Evolutionary conservation across 2,797 vertebrate genomes (phyloP).

Genomic region (Bovichtus diacanthus): DNA sequence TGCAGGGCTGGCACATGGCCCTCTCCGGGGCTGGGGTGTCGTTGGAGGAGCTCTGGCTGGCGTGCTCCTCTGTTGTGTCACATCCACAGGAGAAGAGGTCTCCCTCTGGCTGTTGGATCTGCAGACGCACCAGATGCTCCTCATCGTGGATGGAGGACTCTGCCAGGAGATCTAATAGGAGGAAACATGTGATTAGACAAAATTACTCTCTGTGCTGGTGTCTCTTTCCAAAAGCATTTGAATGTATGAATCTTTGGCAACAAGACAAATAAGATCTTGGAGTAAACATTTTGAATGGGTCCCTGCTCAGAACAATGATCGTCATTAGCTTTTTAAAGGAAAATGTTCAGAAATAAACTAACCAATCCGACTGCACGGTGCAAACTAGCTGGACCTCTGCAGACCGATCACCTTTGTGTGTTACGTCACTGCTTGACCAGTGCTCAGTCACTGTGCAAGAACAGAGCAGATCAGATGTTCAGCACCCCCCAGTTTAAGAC

Average conservation of each 20-base stretch:
- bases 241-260: background rate
- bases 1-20: slow-evolving; percentile 81
- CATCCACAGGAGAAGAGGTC: slow-evolving; percentile 81
- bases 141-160: slow-evolving; percentile 76
- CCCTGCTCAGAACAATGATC: background rate
- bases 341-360: background rate
- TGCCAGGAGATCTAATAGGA: slow-evolving; percentile 56
- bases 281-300: background rate
- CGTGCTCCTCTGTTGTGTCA: slow-evolving; percentile 74
- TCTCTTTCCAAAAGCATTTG: background rate
- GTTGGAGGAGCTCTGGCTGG: slow-evolving; percentile 84
- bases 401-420: slow-evolving; percentile 21
- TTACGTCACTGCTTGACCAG: slow-evolving; percentile 2
- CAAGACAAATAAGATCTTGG: background rate
- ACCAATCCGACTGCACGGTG: background rate
- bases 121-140: slow-evolving; percentile 77
- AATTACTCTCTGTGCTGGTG: background rate
- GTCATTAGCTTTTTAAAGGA: background rate
- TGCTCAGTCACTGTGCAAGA: slow-evolving; percentile 18
- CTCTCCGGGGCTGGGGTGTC: slow-evolving; percentile 86
- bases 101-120: slow-evolving; percentile 80
- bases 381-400: background rate
- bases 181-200: background rate
- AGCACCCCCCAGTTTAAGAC: slow-evolving; percentile 40
- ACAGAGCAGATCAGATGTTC: slow-evolving; percentile 43